Conservation (phyloP, 2,797 vertebrate genomes). For the Echeneis naucrates region DNA sequence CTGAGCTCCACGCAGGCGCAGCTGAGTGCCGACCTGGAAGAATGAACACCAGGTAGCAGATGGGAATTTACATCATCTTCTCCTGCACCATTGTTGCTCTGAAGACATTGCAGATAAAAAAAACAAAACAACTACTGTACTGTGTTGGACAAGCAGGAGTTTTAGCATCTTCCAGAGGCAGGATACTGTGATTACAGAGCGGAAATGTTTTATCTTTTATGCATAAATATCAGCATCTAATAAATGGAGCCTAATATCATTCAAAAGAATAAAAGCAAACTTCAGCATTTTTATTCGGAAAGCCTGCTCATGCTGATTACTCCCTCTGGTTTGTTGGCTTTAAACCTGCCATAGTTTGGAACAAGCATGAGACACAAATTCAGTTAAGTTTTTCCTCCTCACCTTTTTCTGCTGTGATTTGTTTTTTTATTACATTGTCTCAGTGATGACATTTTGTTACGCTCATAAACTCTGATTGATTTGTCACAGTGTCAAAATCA, state of each 20-base stretch:
- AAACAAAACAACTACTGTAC: too few relatives aligned
- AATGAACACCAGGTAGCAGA: conserved; percentile 44
- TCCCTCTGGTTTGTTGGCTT: conserved; percentile 9
- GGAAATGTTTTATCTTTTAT: background rate
- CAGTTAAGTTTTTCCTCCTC: conserved; percentile 35
- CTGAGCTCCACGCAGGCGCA: conserved; percentile 34
- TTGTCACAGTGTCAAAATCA: conserved; percentile 55
- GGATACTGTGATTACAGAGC: background rate
- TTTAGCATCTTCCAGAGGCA: background rate
- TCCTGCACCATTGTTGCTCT: conserved; percentile 12
- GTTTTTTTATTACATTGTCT: conserved; percentile 31
- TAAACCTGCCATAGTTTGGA: conserved; percentile 41
- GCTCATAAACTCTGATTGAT: conserved; percentile 53
- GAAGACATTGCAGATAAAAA: conserved; percentile 18
- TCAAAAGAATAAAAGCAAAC: background rate
- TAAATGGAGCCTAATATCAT: background rate
- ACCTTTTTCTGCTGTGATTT: conserved; percentile 25
- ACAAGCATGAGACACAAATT: conserved; percentile 1
- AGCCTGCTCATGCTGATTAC: conserved; percentile 13
- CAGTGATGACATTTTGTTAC: conserved; percentile 34
- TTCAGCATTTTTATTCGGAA: conserved; percentile 1
- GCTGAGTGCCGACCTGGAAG: conserved; percentile 21
- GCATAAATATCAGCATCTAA: background rate
- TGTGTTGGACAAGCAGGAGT: background rate
- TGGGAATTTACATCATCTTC: conserved; percentile 64